Percentiles rank a stretch among this genome's conserved stretches.
Evolutionary conservation across 2,888 invertebrate species (phyloP).

Genomic region (Orthosia gothica): DNA sequence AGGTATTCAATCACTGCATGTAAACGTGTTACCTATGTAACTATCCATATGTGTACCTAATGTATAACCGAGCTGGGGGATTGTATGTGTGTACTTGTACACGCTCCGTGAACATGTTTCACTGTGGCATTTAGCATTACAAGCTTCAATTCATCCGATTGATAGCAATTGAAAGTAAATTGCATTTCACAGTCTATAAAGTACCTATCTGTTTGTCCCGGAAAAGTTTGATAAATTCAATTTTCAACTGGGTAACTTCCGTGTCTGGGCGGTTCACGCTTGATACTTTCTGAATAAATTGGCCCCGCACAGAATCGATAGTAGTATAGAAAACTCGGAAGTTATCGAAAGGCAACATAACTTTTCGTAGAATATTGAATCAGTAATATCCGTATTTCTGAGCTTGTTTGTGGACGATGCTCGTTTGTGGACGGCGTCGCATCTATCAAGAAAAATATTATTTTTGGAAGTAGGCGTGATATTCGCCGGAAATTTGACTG

Average conservation of each 20-base stretch:
- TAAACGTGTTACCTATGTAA: neutral
- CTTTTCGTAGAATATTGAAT: conserved; percentile 77
- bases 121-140: conserved; percentile 74
- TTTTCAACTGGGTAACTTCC: conserved; percentile 88
- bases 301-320: conserved; percentile 83
- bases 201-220: conserved; percentile 87
- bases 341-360: conserved; percentile 74
- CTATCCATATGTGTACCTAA: neutral
- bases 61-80: neutral
- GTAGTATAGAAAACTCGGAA: conserved; percentile 79
- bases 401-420: conserved; percentile 72
- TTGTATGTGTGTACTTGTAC: conserved; percentile 6
- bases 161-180: conserved; percentile 87
- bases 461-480: conserved; percentile 67
- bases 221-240: conserved; percentile 90
- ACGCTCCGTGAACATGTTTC: conserved; percentile 48
- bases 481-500: conserved; percentile 72
- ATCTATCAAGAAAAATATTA: conserved; percentile 70
- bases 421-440: conserved; percentile 64
- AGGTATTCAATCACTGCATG: neutral
- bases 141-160: conserved; percentile 79
- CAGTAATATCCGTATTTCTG: conserved; percentile 76
- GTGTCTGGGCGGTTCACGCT: conserved; percentile 87
- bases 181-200: conserved; percentile 90
- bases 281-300: conserved; percentile 90